Evolutionary conservation across 2,797 vertebrate species (phyloP).

Genomic region (Triplophysa bombifrons): DNA sequence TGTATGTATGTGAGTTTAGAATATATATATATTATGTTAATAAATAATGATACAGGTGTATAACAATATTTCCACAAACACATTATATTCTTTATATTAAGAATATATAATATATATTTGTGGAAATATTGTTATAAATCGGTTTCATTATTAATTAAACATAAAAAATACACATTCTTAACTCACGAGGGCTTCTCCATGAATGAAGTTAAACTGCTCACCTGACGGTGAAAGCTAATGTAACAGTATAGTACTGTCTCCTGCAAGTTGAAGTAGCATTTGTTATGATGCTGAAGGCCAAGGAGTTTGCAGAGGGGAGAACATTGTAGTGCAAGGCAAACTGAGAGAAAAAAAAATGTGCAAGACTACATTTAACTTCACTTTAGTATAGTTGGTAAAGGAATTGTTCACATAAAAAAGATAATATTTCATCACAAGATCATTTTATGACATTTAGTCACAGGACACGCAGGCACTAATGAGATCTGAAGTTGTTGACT

Average conservation of each 20-base stretch:
- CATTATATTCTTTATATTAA: no score
- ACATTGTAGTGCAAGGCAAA: conserved; percentile 75
- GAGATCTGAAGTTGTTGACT: background rate
- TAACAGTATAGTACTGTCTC: conserved; percentile 54
- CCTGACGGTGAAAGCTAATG: conserved; percentile 65
- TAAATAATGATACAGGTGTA: no score
- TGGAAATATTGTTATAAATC: no score
- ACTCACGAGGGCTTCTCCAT: background rate
- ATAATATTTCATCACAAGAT: no score
- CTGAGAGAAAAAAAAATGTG: conserved; percentile 54
- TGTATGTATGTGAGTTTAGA: no score
- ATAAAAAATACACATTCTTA: no score
- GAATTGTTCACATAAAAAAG: no score
- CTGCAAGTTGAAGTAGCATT: conserved; percentile 54
- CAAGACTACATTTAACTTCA: background rate
- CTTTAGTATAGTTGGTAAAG: background rate
- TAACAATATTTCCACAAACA: no score
- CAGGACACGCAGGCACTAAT: background rate
- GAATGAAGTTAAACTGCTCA: conserved; percentile 45
- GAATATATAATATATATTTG: no score
- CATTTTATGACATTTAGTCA: no score
- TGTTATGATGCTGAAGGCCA: conserved; percentile 67
- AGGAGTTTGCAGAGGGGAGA: conserved; percentile 71
- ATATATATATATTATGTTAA: no score
- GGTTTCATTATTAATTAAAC: no score